A percentile compares a stretch with the other conserved stretches of the same genome.
Conservation (phyloP, 2,797 vertebrate species). For the Xiphorhynchus erythropygius region DNA sequence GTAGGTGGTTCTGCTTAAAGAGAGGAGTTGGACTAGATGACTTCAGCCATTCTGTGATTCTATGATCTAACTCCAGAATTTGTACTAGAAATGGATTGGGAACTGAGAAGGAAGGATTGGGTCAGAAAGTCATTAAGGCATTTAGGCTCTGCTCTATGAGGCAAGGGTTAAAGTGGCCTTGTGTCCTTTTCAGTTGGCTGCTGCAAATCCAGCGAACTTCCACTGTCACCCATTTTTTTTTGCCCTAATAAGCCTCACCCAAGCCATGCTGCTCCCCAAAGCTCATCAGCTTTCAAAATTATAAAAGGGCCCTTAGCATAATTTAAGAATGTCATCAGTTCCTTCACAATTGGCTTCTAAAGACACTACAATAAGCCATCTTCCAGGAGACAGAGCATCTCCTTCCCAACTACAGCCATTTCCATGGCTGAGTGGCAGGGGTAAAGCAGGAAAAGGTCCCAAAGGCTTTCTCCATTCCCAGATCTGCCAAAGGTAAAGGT, state of each 20-base stretch:
- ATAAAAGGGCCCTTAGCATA: neutral
- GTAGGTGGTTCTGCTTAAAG: neutral
- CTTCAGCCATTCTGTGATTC: neutral
- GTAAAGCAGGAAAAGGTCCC: neutral
- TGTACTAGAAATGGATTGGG: neutral
- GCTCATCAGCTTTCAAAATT: neutral
- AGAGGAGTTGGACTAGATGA: neutral
- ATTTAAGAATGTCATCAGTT: neutral
- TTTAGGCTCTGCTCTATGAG: neutral
- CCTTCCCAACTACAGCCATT: neutral
- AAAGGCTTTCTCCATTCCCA: neutral
- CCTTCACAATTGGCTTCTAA: neutral
- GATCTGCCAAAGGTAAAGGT: neutral
- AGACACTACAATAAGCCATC: neutral
- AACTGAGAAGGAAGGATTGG: neutral
- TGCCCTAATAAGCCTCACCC: neutral
- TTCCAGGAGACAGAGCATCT: neutral
- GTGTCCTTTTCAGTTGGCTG: neutral
- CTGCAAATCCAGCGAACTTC: neutral
- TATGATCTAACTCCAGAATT: neutral
- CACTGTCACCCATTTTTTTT: neutral
- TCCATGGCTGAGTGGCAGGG: neutral
- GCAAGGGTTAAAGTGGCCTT: neutral
- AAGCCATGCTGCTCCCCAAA: neutral
- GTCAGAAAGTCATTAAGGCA: neutral